phyloP scores from a whole-genome alignment of 2,113 vertebrate species.

The Phocoena phocoena region DNA sequence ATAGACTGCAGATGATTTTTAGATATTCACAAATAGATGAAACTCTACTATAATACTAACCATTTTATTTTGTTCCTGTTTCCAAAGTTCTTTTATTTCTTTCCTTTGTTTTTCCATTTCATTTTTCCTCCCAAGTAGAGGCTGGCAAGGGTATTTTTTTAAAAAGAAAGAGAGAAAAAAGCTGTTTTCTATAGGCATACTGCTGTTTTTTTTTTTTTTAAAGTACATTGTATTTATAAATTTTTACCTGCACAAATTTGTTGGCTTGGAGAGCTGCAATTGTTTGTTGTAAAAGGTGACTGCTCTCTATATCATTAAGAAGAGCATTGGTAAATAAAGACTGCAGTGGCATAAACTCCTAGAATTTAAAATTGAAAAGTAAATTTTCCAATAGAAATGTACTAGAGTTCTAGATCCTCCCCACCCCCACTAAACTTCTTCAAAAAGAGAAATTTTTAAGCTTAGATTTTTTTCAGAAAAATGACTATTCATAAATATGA shows the following conservation, averaged over 20 bases:
- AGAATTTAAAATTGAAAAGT: slow-evolving; percentile 65
- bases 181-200: slow-evolving; percentile 33
- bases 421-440: background rate
- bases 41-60: slow-evolving; percentile 81
- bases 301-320: slow-evolving; percentile 93
- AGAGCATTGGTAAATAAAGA: slow-evolving; percentile 93
- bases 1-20: background rate
- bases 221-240: background rate
- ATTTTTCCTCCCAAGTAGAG: slow-evolving; percentile 93
- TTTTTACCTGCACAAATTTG: slow-evolving; percentile 96
- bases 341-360: slow-evolving; percentile 97
- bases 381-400: slow-evolving; percentile 8
- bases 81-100: slow-evolving; percentile 98
- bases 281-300: slow-evolving; percentile 93
- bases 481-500: slow-evolving; percentile 18
- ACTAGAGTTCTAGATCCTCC: background rate
- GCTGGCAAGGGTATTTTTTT: slow-evolving; percentile 82
- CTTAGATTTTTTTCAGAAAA: slow-evolving; percentile 13
- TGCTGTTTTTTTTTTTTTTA: background rate
- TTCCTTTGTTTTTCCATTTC: slow-evolving; percentile 97
- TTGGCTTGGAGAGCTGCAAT: slow-evolving; percentile 93
- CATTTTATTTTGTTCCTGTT: slow-evolving; percentile 97
- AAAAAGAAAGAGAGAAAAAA: slow-evolving; percentile 60
- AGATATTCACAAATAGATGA: background rate
- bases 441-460: slow-evolving; percentile 44